Conservation (phyloP, 2,797 vertebrate species). For the Salarias fasciatus region DNA sequence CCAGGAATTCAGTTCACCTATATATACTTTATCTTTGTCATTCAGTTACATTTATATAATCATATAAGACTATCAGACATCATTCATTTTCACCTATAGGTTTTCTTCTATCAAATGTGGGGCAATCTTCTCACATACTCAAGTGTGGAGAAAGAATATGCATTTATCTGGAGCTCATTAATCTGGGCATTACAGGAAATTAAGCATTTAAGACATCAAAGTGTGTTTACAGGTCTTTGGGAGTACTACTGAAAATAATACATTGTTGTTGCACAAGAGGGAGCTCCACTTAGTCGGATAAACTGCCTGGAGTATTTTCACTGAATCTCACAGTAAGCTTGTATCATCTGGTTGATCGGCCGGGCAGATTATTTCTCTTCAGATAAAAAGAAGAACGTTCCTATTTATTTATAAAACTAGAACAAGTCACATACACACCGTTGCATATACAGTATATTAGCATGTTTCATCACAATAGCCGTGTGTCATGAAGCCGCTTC, state of each 20-base stretch:
- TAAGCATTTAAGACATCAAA: neutral
- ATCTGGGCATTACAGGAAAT: neutral
- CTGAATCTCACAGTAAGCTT: neutral
- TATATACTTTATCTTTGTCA: no score
- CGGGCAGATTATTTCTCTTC: neutral
- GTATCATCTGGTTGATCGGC: constrained; percentile 9
- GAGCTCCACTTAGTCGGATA: neutral
- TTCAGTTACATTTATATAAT: no score
- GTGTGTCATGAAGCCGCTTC: constrained; percentile 5
- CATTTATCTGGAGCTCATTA: neutral
- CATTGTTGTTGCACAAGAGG: neutral
- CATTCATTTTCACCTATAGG: no score
- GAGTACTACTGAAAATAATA: neutral
- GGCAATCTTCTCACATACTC: neutral
- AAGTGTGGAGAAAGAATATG: neutral
- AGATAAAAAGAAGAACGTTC: no score
- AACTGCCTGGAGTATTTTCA: neutral
- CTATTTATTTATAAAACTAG: neutral
- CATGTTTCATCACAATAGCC: constrained; percentile 1
- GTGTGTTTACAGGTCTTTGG: neutral
- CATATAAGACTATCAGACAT: no score
- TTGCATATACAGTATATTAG: neutral
- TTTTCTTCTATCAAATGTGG: no score
- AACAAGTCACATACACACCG: no score
- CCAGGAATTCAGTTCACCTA: no score